Evolutionary conservation across 2,888 invertebrate species (phyloP), one percentile per base, ranked within the genome.

Genomic region (Smittia sp.): DNA sequence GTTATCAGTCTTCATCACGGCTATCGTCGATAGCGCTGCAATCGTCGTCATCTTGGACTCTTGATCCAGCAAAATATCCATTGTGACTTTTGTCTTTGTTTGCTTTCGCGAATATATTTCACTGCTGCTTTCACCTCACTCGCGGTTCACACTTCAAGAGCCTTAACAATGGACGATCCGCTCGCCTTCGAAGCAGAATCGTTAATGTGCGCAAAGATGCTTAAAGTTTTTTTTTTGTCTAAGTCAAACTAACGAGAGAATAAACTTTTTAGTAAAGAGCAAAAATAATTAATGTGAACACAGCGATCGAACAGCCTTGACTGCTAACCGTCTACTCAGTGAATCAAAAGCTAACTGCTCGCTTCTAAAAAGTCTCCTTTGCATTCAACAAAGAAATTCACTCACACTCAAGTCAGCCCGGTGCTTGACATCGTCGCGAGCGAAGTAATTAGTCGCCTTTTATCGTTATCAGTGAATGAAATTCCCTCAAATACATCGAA

Each of bases 41-140:
- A 72, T 38, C 39, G 72, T 72, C 22, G 20, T 72, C 22, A 72
- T 20, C 24, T 62, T 39, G 2, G 72, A 39, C 22, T 72, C 72
- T 32, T 69, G 69, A 22, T 70, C 54, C 1, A 70, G 9, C 11
- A 72, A 15, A 11, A 62, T 9, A n/a, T 72, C 62, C 72, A 72
- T 72, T 9, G 15, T 72, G 32, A 11, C 18, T 46, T 41, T 41
- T 4, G 46, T 41, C 4, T 41, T 41, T 41, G 13, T 4, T 41
- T 15, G 15, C 46, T 65, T n/a, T 39, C 62, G 20, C 62, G 62
- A 9, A 62, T 22, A n/a, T 54, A 62, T 62, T 24, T 9, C 20
- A 24, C 6, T 62, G n/a, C n/a, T n/a, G n/a, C n/a, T n/a, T n/a
- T n/a, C n/a, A n/a, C n/a, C 24, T 18, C 24, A 15, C 24, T 58